Conservation (phyloP, 2,113 vertebrate genomes). For the Nicator chloris region DNA sequence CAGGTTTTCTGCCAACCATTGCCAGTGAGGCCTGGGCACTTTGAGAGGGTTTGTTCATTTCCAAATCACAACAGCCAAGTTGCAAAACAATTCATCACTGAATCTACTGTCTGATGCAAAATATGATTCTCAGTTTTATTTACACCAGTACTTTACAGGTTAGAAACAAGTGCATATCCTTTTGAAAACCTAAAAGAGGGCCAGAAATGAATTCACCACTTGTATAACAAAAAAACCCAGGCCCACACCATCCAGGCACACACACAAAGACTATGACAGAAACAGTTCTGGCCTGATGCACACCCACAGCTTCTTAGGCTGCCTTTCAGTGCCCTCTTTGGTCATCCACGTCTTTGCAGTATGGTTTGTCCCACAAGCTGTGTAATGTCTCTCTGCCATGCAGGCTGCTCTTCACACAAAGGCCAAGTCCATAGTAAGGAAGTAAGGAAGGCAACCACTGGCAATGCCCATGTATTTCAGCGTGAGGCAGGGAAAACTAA, state of each 20-base stretch:
- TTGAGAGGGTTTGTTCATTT: not conserved
- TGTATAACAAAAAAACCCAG: not conserved
- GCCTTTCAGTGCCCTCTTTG: not conserved
- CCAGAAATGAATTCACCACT: not conserved
- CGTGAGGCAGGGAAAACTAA: not conserved
- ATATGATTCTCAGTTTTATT: not conserved
- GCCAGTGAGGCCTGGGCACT: not conserved
- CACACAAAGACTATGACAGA: not conserved
- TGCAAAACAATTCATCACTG: not conserved
- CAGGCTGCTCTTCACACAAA: not conserved
- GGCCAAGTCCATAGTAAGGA: not conserved
- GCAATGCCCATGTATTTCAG: not conserved
- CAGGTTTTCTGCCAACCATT: not conserved
- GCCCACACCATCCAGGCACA: not conserved
- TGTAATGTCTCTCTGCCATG: not conserved
- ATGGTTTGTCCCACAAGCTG: not conserved
- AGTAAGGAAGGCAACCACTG: not conserved
- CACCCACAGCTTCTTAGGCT: not conserved
- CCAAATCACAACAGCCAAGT: not conserved
- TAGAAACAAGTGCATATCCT: not conserved
- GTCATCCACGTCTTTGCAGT: not conserved
- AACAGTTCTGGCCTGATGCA: not conserved
- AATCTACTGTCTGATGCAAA: not conserved
- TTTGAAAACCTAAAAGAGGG: not conserved
- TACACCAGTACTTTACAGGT: not conserved